Percentiles rank a stretch among this genome's conserved stretches.
Conservation (phyloP, 2,113 vertebrate genomes). For the Myxocyprinus asiaticus region DNA sequence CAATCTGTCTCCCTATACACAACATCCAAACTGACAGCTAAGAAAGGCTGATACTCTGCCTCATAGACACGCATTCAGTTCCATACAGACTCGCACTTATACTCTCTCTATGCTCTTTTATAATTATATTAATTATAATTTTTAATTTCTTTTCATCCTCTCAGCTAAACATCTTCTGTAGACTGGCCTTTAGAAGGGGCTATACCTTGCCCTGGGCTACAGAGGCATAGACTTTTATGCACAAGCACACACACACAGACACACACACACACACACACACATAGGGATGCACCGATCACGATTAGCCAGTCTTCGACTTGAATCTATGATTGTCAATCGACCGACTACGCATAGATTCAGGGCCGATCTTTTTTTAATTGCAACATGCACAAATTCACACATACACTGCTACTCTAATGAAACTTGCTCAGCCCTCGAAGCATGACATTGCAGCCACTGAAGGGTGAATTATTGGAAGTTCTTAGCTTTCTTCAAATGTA, state of each 20-base stretch:
- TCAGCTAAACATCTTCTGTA: slow-evolving; percentile 3
- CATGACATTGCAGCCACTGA: no score
- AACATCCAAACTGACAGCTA: slow-evolving; percentile 45
- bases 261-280: neutral
- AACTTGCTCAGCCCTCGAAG: no score
- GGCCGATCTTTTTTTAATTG: no score
- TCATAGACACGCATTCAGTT: slow-evolving; percentile 1
- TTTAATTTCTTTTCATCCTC: slow-evolving; percentile 14
- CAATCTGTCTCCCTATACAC: slow-evolving; percentile 51
- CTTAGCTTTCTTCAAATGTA: no score
- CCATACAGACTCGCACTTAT: neutral
- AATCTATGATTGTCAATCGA: no score
- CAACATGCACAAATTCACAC: no score
- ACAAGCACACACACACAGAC: neutral
- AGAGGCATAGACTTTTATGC: neutral
- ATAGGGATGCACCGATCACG: no score
- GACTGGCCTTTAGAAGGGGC: slow-evolving; percentile 8
- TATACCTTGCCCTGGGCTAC: slow-evolving; percentile 28
- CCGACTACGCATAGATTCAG: no score
- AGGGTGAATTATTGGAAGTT: no score
- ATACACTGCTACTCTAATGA: no score
- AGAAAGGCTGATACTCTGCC: slow-evolving; percentile 32
- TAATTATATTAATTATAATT: no score
- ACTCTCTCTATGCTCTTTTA: slow-evolving; percentile 18
- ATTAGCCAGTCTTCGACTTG: no score